Conservation (phyloP, 2,113 vertebrate species). For the Lontra canadensis region DNA sequence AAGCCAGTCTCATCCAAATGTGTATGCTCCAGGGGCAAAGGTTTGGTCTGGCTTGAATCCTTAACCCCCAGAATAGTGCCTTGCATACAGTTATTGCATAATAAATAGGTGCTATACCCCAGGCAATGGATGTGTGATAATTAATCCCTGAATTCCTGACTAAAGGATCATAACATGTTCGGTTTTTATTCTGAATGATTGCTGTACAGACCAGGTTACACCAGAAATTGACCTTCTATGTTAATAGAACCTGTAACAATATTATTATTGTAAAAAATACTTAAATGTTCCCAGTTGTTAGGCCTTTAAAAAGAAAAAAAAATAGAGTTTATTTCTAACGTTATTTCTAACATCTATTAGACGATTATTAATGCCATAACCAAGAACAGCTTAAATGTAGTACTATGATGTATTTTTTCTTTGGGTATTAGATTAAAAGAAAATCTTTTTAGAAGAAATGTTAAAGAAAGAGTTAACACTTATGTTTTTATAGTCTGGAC, state of each 20-base stretch:
- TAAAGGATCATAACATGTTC: background rate
- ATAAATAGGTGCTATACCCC: background rate
- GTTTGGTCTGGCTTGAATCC: background rate
- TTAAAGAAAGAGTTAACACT: background rate
- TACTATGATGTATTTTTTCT: slow-evolving; percentile 5
- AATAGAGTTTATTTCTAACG: background rate
- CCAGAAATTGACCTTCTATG: background rate
- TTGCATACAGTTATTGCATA: background rate
- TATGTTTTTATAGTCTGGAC: background rate
- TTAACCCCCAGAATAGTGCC: background rate
- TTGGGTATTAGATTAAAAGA: background rate
- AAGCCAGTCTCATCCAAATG: background rate
- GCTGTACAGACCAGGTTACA: background rate
- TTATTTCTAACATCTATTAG: background rate
- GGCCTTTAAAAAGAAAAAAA: background rate
- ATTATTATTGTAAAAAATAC: background rate
- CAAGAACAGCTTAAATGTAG: background rate
- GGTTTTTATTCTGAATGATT: background rate
- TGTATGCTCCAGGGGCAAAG: background rate
- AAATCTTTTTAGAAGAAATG: background rate
- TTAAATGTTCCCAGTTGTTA: background rate
- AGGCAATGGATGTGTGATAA: background rate
- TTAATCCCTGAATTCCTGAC: background rate
- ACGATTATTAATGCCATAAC: background rate
- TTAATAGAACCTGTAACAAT: background rate